Percentiles rank a stretch among this genome's conserved stretches.
Evolutionary conservation across 2,113 vertebrate genomes (phyloP).

Genomic region (Smithornis capensis): DNA sequence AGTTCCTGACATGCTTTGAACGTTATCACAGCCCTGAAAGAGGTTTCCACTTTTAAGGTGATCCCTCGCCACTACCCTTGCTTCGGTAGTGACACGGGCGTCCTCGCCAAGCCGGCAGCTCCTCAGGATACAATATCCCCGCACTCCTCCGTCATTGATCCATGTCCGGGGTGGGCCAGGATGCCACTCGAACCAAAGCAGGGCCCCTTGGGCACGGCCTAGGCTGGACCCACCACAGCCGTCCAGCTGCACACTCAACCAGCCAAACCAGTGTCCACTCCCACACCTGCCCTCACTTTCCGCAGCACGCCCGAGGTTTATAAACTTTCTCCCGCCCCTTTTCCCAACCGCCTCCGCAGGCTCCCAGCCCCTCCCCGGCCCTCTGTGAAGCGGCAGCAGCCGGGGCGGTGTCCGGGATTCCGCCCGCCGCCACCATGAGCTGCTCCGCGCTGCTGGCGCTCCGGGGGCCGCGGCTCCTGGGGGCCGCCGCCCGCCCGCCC

Average conservation of each 20-base stretch:
- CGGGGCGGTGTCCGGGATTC: not conserved
- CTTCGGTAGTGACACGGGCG: fast-evolving
- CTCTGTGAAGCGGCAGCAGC: fast-evolving
- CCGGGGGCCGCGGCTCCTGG: too few species aligned
- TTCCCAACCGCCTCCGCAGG: not conserved
- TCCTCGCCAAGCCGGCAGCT: not conserved
- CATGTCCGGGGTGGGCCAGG: fast-evolving
- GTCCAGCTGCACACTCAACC: not conserved
- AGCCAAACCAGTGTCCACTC: fast-evolving
- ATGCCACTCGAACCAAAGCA: too few species aligned
- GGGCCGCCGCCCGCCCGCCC: too few species aligned
- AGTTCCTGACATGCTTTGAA: too few species aligned
- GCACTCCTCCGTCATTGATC: fast-evolving
- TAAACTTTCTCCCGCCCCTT: not conserved
- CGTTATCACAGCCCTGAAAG: fast-evolving
- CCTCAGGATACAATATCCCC: not conserved
- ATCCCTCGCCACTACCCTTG: fast-evolving
- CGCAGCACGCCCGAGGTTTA: fast-evolving
- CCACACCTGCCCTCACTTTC: fast-evolving
- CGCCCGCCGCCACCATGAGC: not conserved
- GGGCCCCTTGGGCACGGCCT: fast-evolving
- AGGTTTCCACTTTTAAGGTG: fast-evolving
- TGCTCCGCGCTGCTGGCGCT: not conserved
- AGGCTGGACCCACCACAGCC: fast-evolving
- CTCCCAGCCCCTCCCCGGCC: not conserved